Conservation (phyloP, 2,113 vertebrate species). For the Oxygymnocypris stewartii region DNA sequence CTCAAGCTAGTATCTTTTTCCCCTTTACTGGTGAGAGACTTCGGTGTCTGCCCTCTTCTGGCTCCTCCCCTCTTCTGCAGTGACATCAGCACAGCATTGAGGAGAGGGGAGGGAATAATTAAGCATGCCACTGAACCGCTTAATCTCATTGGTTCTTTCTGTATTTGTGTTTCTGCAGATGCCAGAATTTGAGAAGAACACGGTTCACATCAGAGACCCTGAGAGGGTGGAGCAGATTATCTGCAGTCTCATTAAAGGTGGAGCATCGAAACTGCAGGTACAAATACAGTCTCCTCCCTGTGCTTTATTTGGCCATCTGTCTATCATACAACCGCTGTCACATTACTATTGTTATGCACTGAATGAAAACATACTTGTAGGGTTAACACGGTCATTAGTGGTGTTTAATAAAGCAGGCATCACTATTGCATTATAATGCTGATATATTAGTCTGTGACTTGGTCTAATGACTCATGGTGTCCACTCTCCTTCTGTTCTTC, state of each 20-base stretch:
- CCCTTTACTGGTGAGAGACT: background rate
- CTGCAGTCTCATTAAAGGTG: constrained; percentile 94
- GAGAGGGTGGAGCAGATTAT: constrained; percentile 94
- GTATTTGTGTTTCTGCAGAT: constrained; percentile 75
- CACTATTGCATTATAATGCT: background rate
- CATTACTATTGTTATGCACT: background rate
- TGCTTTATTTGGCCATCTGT: background rate
- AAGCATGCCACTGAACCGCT: background rate
- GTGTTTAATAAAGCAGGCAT: background rate
- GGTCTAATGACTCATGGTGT: background rate
- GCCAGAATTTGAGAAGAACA: constrained; percentile 95
- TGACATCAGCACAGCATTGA: background rate
- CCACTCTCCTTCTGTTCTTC: constrained; percentile 27
- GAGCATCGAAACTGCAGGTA: constrained; percentile 95
- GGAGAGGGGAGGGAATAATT: background rate
- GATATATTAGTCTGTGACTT: background rate
- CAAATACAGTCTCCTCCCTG: background rate
- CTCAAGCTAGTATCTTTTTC: background rate
- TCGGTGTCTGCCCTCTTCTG: background rate
- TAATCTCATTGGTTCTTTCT: background rate
- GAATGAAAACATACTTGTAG: background rate
- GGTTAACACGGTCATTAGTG: background rate
- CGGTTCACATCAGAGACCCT: constrained; percentile 91
- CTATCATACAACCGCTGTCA: background rate
- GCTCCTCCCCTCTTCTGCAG: constrained; percentile 2